Percentiles rank a stretch among this genome's conserved stretches.
Conservation (phyloP, 2,888 invertebrate genomes). For the Trachelus iudaicus region DNA sequence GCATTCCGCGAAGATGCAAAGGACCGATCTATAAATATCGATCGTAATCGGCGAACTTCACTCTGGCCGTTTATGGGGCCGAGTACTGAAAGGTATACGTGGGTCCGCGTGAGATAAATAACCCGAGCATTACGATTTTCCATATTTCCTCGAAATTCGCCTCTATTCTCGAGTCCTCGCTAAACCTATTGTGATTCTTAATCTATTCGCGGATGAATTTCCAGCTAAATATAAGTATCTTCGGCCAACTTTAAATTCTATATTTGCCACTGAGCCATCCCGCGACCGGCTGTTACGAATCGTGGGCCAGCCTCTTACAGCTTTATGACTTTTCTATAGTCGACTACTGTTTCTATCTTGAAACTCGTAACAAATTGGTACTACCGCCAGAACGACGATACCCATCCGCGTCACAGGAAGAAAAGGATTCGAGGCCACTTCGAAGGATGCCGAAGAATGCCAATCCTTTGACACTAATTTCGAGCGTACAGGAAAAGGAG, state of each 20-base stretch:
- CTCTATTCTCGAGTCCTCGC: background rate
- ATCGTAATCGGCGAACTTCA: background rate
- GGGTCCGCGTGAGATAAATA: background rate
- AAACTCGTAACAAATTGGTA: background rate
- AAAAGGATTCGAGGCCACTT: background rate
- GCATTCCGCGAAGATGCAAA: background rate
- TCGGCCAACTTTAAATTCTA: slow-evolving; percentile 2
- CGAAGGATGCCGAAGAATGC: slow-evolving; percentile 9
- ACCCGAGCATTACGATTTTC: background rate
- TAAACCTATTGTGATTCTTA: background rate
- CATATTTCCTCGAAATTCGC: background rate
- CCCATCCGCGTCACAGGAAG: background rate
- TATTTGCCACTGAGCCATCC: background rate
- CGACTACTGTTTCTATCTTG: background rate
- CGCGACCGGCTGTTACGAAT: background rate
- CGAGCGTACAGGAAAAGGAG: background rate
- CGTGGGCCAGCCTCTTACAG: background rate
- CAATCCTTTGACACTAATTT: slow-evolving; percentile 19
- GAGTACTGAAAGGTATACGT: background rate
- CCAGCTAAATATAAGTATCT: background rate
- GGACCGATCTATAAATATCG: background rate
- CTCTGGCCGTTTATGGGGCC: background rate
- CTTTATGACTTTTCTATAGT: background rate
- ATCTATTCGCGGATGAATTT: background rate
- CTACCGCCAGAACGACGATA: background rate